These are phyloP conservation scores for Metalampra italica DNA, from an alignment of 2,888 invertebrate species.

Conservation along the genomic window DNA sequence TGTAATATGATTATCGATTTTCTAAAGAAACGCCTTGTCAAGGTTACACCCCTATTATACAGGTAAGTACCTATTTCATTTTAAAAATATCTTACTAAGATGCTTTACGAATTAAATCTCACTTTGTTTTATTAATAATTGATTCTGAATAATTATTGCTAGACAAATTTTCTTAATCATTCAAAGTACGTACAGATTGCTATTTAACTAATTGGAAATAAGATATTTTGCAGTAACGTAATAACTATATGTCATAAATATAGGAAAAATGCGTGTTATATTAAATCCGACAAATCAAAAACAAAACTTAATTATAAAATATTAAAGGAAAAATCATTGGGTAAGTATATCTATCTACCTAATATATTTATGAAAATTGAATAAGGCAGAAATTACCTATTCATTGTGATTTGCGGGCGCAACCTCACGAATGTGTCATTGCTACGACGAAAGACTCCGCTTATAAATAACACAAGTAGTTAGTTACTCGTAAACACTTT, in stretches of 20 bases:
- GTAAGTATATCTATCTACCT: not conserved
- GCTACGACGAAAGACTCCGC: slow-evolving; percentile 3
- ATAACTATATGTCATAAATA: too few species aligned
- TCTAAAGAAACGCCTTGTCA: slow-evolving; percentile 25
- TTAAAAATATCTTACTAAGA: slow-evolving; percentile 32
- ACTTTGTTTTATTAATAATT: slow-evolving; percentile 21
- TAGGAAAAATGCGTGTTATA: too few species aligned
- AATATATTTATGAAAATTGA: not conserved
- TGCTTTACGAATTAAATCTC: slow-evolving; percentile 12
- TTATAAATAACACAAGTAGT: slow-evolving; percentile 19
- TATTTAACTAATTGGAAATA: too few species aligned
- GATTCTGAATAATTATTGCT: not conserved
- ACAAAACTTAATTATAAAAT: too few species aligned
- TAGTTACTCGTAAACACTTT: slow-evolving; percentile 53
- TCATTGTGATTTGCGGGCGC: slow-evolving; percentile 7
- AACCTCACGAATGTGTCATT: slow-evolving; percentile 19
- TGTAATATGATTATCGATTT: slow-evolving; percentile 15
- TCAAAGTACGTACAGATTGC: too few species aligned
- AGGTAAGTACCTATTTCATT: slow-evolving; percentile 26
- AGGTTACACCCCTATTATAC: slow-evolving; percentile 33
- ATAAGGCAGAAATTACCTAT: slow-evolving; percentile 7
- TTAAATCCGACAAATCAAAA: too few species aligned
- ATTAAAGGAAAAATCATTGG: too few species aligned
- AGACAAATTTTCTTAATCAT: too few species aligned
- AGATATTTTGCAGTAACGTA: too few species aligned